Evolutionary conservation across 2,888 invertebrate genomes (phyloP).

Genomic region (Caenorhabditis wallacei): DNA sequence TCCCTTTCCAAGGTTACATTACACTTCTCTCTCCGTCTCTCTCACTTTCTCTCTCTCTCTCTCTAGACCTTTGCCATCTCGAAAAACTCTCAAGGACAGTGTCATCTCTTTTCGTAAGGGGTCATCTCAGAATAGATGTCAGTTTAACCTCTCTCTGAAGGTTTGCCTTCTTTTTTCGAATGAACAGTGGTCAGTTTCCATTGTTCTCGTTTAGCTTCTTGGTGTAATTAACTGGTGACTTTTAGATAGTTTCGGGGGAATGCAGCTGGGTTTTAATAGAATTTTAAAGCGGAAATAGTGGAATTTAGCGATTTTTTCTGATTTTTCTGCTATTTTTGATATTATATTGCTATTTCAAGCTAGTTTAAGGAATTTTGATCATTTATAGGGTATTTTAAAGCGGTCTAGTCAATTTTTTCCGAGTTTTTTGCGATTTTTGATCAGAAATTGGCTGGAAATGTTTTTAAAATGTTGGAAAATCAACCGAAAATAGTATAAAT

Average conservation of each 20-base stretch:
- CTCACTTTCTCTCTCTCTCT: background rate
- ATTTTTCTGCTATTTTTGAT: too few relatives aligned
- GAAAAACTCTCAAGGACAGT: constrained; percentile 36
- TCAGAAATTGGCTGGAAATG: too few relatives aligned
- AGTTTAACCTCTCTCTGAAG: constrained; percentile 20
- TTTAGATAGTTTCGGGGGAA: background rate
- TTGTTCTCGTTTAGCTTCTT: background rate
- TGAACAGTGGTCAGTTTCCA: constrained; percentile 19
- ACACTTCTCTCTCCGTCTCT: constrained; percentile 17
- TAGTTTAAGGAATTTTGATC: too few relatives aligned
- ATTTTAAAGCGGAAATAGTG: too few relatives aligned
- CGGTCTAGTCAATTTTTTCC: too few relatives aligned
- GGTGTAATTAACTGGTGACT: background rate
- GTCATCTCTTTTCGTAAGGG: background rate
- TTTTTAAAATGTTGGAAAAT: too few relatives aligned
- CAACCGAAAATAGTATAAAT: too few relatives aligned
- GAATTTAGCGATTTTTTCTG: too few relatives aligned
- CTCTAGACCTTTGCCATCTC: constrained; percentile 5
- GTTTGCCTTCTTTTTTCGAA: background rate
- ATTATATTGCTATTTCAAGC: too few relatives aligned
- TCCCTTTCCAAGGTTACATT: constrained; percentile 38
- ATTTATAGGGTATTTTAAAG: too few relatives aligned
- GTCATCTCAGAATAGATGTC: constrained; percentile 16
- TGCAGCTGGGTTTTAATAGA: background rate
- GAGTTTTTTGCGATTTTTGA: too few relatives aligned